Evolutionary conservation across 2,113 vertebrate species (phyloP).

Genomic region (Myanophis thanlyinensis): DNA sequence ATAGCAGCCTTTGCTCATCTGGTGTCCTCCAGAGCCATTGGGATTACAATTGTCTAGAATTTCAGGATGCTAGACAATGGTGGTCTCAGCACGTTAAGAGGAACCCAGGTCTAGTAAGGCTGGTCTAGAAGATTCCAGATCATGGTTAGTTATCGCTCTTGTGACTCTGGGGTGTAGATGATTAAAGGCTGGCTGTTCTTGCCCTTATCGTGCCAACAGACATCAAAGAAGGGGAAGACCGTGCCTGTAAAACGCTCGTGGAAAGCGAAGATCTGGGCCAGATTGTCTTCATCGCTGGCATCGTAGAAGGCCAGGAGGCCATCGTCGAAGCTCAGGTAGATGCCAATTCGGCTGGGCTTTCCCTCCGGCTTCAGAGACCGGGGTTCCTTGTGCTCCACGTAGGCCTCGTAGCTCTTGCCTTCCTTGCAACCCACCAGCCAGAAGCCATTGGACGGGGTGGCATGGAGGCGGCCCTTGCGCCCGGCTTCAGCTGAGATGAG

Average conservation of each 20-base stretch:
- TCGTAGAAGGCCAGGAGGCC: conserved; percentile 80
- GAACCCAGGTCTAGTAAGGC: not conserved
- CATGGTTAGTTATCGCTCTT: not conserved
- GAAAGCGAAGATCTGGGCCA: conserved; percentile 80
- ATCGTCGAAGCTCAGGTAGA: conserved; percentile 80
- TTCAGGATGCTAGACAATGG: not conserved
- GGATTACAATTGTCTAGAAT: not conserved
- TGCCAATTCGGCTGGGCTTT: conserved; percentile 71
- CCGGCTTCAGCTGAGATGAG: conserved; percentile 77
- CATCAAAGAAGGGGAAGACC: conserved; percentile 67
- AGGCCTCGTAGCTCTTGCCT: conserved; percentile 80
- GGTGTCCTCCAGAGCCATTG: not conserved
- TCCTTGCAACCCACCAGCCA: conserved; percentile 82
- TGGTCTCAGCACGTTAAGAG: not conserved
- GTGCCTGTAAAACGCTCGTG: conserved; percentile 60
- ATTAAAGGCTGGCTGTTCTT: conserved; percentile 65
- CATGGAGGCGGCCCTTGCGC: conserved; percentile 76
- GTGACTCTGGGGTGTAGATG: conserved; percentile 34
- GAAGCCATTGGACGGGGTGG: conserved; percentile 72
- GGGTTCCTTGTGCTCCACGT: conserved; percentile 79
- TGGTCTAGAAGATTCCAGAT: not conserved
- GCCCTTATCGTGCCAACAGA: conserved; percentile 74
- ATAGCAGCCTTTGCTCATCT: not conserved
- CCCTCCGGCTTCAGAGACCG: conserved; percentile 70
- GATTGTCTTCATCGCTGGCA: conserved; percentile 74